Evolutionary conservation across 2,797 vertebrate species (phyloP), one percentile per base, ranked within the genome.

Genomic region (Sebastolobus alascanus): DNA sequence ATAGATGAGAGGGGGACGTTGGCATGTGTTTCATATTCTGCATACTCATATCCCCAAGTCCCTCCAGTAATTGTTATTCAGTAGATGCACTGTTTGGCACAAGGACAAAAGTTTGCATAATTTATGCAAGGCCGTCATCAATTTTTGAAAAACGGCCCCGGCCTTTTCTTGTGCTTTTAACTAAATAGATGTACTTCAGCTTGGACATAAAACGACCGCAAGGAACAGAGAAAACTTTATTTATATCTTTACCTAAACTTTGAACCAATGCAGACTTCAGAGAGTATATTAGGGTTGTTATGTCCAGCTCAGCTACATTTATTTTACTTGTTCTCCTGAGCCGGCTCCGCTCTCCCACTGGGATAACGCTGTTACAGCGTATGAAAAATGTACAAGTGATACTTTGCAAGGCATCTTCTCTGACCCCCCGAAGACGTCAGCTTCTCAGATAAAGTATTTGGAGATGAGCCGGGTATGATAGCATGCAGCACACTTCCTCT

Each of bases 91-190:
- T 92, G 90, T 91, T 95, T 96, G 95, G 94, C 95, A 95, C 90
- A 96, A 94, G 94, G 95, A 96, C 94, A 96, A 93, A 94, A 92
- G 96, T 96, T 96, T 95, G 88, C 94, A 95, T 96, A 95, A 96
- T 97, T 97, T 96, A 96, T 96, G 95, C 95, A 93, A 95, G 94
- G 91, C 95, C 87, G 85, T 97, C 93, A 95, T 96, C 93, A 94
- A 92, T 96, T 96, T 94, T 93, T 94, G 92, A 94, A 93, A 94
- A 95, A 94, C 68, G 86, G 90, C 89, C 91, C 94, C 90, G 79
- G 91, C 90, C 89, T 89, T 90, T 93, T 94, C 92, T 89, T 75
- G 75, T 87, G 94, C 93, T 95, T 95, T 95, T 95, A 95, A 88
- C 95, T 93, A 94, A 95, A 95, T 94, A 94, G 94, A 94, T 82